Evolutionary conservation across 2,797 vertebrate species (phyloP), one percentile per base, ranked within the genome.

Genomic region (Enteromius anoplus): DNA sequence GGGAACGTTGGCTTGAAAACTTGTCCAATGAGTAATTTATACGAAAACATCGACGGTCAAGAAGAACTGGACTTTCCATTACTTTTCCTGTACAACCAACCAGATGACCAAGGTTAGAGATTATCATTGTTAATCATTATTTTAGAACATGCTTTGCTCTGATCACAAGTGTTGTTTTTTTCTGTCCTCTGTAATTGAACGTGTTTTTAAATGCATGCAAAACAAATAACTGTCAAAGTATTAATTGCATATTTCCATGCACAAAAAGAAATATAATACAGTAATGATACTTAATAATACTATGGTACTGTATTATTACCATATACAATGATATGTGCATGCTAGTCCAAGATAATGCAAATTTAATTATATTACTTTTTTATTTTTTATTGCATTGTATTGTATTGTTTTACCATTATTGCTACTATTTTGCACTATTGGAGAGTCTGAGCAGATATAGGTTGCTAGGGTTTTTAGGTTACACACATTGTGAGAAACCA

Each of bases 11-110:
- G 10, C 14, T 42, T 65, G 2, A 83, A 65, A 62, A 23, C 51
- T 45, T 65, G 26, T 19, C 75, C 65, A 86, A 89, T 89, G 88
- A 88, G 64, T 88, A 80, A 69, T 70, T 79, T 83, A 3, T 81
- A 83, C 79, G 84, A 86, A 15, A 82, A 76, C 58, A 62, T 45
- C 78, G 84, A 86, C 81, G 91, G 93, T 45, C 95, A 96, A 84
- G 96, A 96, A 81, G 97, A 99, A 73, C 83, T 97, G 88, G 96
- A 98, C 91, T 98, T 99, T 88, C 95, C 95, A 5, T 95, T 96
- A 58, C 91, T 98, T 85, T 97, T 99, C 92, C 92, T 96, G 58
- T 97, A 96, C 89, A 87, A 90, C 34, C 75, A 90, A 70, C 17
- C 91, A 84, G 92, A 93, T 72, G 88, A 93, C 2, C 93, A 94